These are phyloP conservation scores for Trichomalopsis sarcophagae DNA, from an alignment of 1,140 invertebrate genomes.

Conservation along the genomic window DNA sequence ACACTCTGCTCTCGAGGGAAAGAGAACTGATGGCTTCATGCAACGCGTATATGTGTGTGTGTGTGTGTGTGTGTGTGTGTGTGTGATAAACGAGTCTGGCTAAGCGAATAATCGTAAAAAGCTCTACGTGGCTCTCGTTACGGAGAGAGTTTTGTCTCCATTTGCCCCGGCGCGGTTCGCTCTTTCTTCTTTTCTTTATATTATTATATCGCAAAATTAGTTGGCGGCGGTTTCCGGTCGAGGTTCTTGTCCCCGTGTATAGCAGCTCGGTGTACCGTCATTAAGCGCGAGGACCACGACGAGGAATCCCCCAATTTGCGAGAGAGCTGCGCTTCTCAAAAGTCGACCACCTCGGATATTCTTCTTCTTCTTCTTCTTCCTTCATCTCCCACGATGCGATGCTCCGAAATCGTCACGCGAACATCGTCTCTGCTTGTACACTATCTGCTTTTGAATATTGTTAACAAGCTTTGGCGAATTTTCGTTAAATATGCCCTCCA, in stretches of 20 bases:
- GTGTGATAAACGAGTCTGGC: background rate
- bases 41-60: background rate
- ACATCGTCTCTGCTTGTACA: background rate
- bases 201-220: conserved; percentile 63
- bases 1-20: background rate
- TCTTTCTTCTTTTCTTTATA: background rate
- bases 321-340: conserved; percentile 54
- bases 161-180: conserved; percentile 21
- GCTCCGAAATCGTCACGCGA: background rate
- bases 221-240: conserved; percentile 69
- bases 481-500: background rate
- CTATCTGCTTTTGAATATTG: background rate
- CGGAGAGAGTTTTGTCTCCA: background rate
- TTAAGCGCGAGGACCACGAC: conserved; percentile 57
- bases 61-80: too few species aligned
- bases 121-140: background rate
- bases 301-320: conserved; percentile 40
- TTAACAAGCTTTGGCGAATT: background rate
- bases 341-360: conserved; percentile 57
- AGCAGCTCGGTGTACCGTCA: conserved; percentile 54
- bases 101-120: background rate
- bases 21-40: background rate
- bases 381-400: conserved; percentile 9
- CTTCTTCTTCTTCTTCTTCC: background rate
- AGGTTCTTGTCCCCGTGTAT: conserved; percentile 54